Base-by-base conservation (phyloP, 2,797 vertebrate genomes). In the Propithecus perrieri region DNA sequence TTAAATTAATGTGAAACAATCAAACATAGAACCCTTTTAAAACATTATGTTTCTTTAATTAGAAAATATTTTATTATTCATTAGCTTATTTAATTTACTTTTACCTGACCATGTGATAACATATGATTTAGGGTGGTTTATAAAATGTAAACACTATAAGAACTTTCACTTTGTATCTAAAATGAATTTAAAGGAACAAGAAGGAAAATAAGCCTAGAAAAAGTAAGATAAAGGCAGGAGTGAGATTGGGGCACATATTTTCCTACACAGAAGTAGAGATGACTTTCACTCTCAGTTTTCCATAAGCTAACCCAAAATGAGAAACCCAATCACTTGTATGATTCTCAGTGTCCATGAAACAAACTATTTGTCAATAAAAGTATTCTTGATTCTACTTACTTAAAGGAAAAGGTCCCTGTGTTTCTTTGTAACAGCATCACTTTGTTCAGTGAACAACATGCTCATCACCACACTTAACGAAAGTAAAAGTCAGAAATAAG, bases 71-170 rank as follows among this genome's bases (percentile, higher is more conserved):
- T 38, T 38, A 87, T 33, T 63, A 30, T 74, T 4, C 7, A 55
- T 71, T 38, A 4, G 10, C 48, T 76, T 83, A 95, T 33, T 97
- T 93, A 50, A 94, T 72, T 96, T 95, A n/a, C 11, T 43, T 81
- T 96, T 83, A 57, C 6, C 22, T 71, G 35, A 48, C 5, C 24
- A 8, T 55, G 18, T 87, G 71, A 57, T 13, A 88, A 67, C n/a
- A 7, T 43, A 33, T 85, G 20, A 46, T 75, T 83, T 78, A 76
- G 33, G 30, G 9, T 78, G 13, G 5, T 33, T 85, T 86, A 59
- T 53, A 59, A 33, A 85, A 59, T 65, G 28, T 50, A 4, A n/a
- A 38, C 22, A 72, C 50, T 71, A 17, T 2, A 38, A 85, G 53
- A 85, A 80, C 5, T 50, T 41, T 91, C 38, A 30, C 53, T 92